phyloP scores from a whole-genome alignment of 2,888 invertebrate species.

The Unio delphinus region DNA sequence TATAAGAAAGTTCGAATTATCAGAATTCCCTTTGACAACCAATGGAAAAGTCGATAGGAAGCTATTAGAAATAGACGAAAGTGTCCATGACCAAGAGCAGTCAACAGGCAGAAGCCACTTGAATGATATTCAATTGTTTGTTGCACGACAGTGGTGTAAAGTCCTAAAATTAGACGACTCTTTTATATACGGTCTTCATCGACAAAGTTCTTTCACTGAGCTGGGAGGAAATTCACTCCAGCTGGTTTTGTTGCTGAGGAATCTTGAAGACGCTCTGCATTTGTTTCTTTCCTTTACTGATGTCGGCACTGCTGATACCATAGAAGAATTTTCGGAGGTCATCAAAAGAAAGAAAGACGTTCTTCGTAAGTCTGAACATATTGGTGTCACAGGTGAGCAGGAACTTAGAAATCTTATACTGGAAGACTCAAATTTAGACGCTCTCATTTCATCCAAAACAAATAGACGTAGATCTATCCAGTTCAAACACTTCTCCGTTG shows the following conservation, averaged over 20 bases:
- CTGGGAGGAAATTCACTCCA: slow-evolving; percentile 58
- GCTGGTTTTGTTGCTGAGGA: slow-evolving; percentile 41
- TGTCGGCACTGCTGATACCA: slow-evolving; percentile 44
- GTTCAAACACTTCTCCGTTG: slow-evolving; percentile 19
- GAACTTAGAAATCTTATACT: slow-evolving; percentile 36
- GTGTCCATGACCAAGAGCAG: slow-evolving; percentile 26
- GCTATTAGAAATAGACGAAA: slow-evolving; percentile 39
- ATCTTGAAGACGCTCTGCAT: slow-evolving; percentile 38
- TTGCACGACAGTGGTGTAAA: slow-evolving; percentile 42
- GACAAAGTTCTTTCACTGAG: slow-evolving; percentile 52
- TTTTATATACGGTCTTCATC: slow-evolving; percentile 33
- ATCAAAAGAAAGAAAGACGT: slow-evolving; percentile 35
- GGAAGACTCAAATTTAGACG: slow-evolving; percentile 37
- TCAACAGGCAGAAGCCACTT: slow-evolving; percentile 37
- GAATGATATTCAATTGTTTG: slow-evolving; percentile 40
- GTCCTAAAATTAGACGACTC: slow-evolving; percentile 44
- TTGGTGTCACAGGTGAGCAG: slow-evolving; percentile 16
- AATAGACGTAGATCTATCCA: slow-evolving; percentile 34
- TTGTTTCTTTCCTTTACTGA: slow-evolving; percentile 44
- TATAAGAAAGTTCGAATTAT: slow-evolving; percentile 40
- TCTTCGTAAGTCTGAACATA: slow-evolving; percentile 18
- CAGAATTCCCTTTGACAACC: slow-evolving; percentile 42
- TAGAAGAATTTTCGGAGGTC: slow-evolving; percentile 46
- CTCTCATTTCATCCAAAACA: slow-evolving; percentile 18
- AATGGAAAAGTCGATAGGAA: slow-evolving; percentile 52